Evolutionary conservation across 1,140 invertebrate species (phyloP).

Genomic region (Dysdera silvatica): DNA sequence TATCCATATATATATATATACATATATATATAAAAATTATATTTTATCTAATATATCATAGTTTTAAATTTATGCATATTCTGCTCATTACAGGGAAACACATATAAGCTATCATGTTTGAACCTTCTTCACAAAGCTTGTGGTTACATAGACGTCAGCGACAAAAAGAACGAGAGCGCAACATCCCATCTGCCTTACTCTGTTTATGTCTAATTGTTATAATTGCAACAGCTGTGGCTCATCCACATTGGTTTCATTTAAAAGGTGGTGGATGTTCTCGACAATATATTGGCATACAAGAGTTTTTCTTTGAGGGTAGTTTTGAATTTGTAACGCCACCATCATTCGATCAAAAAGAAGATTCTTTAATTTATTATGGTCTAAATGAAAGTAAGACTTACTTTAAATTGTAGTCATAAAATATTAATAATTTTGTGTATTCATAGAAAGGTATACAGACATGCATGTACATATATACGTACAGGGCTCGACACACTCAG

Average conservation of each 20-base stretch:
- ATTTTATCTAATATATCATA: too few species aligned
- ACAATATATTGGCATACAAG: conserved; percentile 27
- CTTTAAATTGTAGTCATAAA: too few species aligned
- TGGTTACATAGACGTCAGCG: background rate
- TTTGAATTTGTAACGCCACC: conserved; percentile 7
- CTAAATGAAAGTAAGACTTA: conserved; percentile 15
- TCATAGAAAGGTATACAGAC: too few species aligned
- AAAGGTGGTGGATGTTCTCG: conserved; percentile 29
- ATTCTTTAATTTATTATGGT: conserved; percentile 18
- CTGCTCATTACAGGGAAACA: too few species aligned
- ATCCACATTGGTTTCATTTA: conserved; percentile 35
- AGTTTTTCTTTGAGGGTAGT: conserved; percentile 28
- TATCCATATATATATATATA: too few species aligned
- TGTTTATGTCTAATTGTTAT: conserved; percentile 30
- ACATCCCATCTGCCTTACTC: conserved; percentile 30
- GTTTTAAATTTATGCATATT: too few species aligned
- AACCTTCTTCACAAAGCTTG: too few species aligned
- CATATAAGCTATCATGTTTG: too few species aligned
- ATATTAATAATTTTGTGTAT: too few species aligned
- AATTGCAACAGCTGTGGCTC: conserved; percentile 32
- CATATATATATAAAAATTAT: too few species aligned
- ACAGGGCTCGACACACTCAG: too few species aligned
- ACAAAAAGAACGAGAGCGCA: conserved; percentile 22
- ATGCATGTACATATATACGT: too few species aligned
- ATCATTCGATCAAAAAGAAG: background rate